A percentile compares a stretch with the other conserved stretches of the same genome.
These are phyloP conservation scores for Enhydra lutris DNA, from an alignment of 2,113 vertebrate species.

Conservation along the genomic window DNA sequence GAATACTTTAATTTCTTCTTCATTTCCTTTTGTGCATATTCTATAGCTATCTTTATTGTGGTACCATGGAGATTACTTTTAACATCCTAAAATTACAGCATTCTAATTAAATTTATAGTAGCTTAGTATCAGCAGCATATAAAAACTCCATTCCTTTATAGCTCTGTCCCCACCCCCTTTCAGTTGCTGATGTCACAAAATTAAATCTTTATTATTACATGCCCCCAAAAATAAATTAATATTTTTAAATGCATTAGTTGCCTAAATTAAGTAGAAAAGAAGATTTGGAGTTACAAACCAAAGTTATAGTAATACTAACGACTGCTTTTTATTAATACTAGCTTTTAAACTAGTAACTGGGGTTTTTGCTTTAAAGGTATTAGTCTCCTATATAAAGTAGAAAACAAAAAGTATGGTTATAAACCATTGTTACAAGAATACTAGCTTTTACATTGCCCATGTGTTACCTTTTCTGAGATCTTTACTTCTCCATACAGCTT, in stretches of 20 bases:
- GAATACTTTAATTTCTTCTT: not conserved
- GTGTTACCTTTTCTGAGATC: too few relatives aligned
- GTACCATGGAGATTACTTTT: too few relatives aligned
- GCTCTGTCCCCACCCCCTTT: not conserved
- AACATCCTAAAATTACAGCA: not conserved
- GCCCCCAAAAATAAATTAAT: not conserved
- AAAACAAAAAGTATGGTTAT: not conserved
- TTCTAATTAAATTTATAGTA: not conserved
- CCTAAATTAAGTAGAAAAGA: not conserved
- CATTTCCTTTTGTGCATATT: not conserved
- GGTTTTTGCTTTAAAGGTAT: not conserved
- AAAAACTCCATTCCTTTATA: not conserved
- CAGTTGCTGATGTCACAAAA: not conserved
- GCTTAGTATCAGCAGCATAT: not conserved
- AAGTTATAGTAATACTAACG: not conserved
- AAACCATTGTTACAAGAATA: not conserved
- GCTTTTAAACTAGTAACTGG: not conserved
- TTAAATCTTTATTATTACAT: not conserved
- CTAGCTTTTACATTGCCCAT: not conserved
- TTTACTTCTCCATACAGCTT: accelerated
- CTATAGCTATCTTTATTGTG: not conserved
- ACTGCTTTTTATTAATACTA: not conserved
- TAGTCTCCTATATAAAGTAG: not conserved
- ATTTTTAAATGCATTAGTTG: not conserved
- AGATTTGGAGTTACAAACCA: not conserved